phyloP scores from a whole-genome alignment of 2,888 invertebrate genomes.

The Perizoma affinitatum region DNA sequence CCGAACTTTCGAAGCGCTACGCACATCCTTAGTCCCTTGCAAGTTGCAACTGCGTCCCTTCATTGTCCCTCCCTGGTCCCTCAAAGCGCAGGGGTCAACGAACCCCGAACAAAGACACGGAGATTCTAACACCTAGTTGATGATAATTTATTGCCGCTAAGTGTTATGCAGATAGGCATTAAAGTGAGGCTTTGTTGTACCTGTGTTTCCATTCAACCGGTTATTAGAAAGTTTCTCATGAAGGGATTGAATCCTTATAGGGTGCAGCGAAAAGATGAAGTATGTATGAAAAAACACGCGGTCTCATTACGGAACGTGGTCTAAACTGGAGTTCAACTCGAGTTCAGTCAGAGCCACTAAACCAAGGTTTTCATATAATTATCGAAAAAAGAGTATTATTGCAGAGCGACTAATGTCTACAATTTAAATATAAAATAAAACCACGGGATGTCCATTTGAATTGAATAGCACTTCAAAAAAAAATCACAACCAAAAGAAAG shows the following conservation, averaged over 20 bases:
- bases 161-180: constrained; percentile 40
- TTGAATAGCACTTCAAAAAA: too few relatives aligned
- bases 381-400: too few relatives aligned
- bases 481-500: too few relatives aligned
- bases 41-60: constrained; percentile 29
- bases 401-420: too few relatives aligned
- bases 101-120: constrained; percentile 52
- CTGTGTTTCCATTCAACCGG: constrained; percentile 15
- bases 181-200: constrained; percentile 21
- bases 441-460: too few relatives aligned
- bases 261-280: too few relatives aligned
- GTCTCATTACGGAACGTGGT: too few relatives aligned
- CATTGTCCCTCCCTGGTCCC: constrained; percentile 66
- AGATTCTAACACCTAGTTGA: constrained; percentile 61
- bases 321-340: too few relatives aligned
- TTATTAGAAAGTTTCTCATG: constrained; percentile 18
- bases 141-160: constrained; percentile 56
- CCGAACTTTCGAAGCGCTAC: constrained; percentile 1
- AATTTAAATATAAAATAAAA: too few relatives aligned
- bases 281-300: too few relatives aligned
- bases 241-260: constrained; percentile 3
- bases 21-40: constrained; percentile 32
- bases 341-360: too few relatives aligned
- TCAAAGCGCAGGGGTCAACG: constrained; percentile 60
- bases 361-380: too few relatives aligned